A percentile compares a stretch with the other conserved stretches of the same genome.
These are phyloP conservation scores for Stegodyphus mimosarum DNA, from an alignment of 1,140 invertebrate species.

Conservation along the genomic window DNA sequence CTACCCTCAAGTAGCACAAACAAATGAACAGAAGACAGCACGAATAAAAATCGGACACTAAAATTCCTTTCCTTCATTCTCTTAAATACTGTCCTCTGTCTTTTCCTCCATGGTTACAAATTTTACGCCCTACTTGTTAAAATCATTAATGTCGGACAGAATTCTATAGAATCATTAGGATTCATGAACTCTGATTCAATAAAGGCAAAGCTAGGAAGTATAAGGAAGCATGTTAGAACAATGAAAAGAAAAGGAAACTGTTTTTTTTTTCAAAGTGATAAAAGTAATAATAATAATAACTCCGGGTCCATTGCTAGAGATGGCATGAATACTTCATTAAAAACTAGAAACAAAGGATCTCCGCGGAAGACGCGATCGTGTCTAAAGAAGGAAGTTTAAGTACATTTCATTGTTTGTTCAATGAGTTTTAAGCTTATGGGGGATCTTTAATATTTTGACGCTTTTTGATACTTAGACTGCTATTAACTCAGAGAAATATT, in stretches of 20 bases:
- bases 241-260: neutral
- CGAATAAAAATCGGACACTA: conserved; percentile 29
- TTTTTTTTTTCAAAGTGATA: conserved; percentile 15
- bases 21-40: no score
- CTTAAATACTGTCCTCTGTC: conserved; percentile 25
- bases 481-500: no score
- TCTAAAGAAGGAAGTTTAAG: no score
- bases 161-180: conserved; percentile 37
- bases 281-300: conserved; percentile 32
- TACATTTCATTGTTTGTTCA: no score
- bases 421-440: no score
- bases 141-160: conserved; percentile 51
- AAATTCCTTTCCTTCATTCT: neutral
- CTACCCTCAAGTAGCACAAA: no score
- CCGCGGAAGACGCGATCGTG: neutral
- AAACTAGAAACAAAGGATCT: conserved; percentile 18
- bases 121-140: conserved; percentile 57
- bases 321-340: conserved; percentile 44
- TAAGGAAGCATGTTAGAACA: neutral
- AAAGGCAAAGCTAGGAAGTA: no score
- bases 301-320: neutral
- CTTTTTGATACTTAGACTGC: no score
- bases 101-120: conserved; percentile 21
- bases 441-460: no score
- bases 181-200: neutral